These are phyloP conservation scores for Tachycineta bicolor DNA, from an alignment of 2,113 vertebrate genomes.

Conservation along the genomic window DNA sequence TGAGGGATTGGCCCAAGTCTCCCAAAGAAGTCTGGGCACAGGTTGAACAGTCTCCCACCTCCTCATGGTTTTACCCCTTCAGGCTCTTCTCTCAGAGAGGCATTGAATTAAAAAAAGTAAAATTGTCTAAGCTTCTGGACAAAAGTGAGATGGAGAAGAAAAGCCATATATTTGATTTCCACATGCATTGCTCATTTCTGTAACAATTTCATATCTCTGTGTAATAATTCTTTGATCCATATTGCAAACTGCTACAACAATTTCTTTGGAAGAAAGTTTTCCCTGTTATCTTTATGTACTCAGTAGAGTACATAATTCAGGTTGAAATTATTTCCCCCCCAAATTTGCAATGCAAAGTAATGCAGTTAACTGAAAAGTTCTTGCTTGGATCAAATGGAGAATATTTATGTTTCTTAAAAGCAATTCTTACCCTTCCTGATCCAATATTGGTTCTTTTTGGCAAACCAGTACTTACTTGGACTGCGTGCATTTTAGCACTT, in stretches of 20 bases:
- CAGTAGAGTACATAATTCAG: not conserved
- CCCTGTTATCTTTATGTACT: not conserved
- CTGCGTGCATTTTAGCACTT: not conserved
- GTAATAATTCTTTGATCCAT: not conserved
- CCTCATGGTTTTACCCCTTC: not conserved
- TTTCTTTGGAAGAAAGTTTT: constrained; percentile 11
- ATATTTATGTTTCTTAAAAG: not conserved
- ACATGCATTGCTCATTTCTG: not conserved
- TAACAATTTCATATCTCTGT: not conserved
- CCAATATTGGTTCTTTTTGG: not conserved
- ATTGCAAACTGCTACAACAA: not conserved
- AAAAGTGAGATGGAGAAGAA: not conserved
- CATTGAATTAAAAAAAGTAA: not conserved
- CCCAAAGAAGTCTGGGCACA: not conserved
- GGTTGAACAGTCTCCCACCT: not conserved
- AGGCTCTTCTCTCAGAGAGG: not conserved
- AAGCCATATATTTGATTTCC: not conserved
- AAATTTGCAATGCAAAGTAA: not conserved
- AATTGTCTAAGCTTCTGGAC: not conserved
- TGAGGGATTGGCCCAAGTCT: not conserved
- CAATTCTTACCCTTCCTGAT: not conserved
- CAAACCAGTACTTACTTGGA: not conserved
- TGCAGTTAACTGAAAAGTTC: not conserved
- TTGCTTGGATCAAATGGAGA: not conserved
- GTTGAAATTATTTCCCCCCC: not conserved